phyloP scores from a whole-genome alignment of 2,888 invertebrate genomes.

The Amblyteles armatorius region DNA sequence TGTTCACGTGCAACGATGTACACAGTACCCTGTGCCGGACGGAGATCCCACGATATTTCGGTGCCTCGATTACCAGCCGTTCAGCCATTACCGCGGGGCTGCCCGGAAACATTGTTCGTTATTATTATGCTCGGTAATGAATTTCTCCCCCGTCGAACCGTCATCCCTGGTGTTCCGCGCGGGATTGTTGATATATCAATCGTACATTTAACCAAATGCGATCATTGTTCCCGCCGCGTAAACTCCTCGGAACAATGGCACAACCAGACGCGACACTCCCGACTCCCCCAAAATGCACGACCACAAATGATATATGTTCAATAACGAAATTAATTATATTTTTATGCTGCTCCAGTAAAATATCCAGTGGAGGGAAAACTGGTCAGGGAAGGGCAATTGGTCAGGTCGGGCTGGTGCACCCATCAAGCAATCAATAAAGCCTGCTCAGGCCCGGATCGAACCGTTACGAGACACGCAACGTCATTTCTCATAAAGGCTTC shows the following conservation, averaged over 20 bases:
- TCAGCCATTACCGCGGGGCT: conserved; percentile 33
- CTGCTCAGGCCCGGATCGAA: too few relatives aligned
- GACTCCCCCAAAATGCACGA: neutral
- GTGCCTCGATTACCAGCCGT: conserved; percentile 42
- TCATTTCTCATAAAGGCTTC: too few relatives aligned
- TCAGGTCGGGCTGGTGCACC: too few relatives aligned
- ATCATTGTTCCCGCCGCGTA: conserved; percentile 23
- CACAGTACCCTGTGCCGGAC: neutral
- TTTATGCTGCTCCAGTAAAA: too few relatives aligned
- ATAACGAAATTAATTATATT: too few relatives aligned
- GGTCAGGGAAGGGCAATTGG: too few relatives aligned
- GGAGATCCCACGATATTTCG: conserved; percentile 23
- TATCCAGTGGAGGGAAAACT: too few relatives aligned
- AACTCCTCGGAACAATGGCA: neutral
- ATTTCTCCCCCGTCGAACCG: conserved; percentile 40
- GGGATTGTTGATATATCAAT: conserved; percentile 29
- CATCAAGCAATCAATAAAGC: too few relatives aligned
- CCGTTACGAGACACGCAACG: too few relatives aligned
- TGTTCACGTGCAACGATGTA: neutral
- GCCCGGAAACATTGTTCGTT: conserved; percentile 39
- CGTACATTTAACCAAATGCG: conserved; percentile 20
- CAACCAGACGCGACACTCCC: neutral
- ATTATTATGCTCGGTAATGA: conserved; percentile 58
- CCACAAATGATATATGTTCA: neutral
- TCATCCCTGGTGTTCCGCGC: neutral